These are phyloP conservation scores for Crotalus viridis DNA, from an alignment of 2,113 vertebrate species.

Conservation along the genomic window DNA sequence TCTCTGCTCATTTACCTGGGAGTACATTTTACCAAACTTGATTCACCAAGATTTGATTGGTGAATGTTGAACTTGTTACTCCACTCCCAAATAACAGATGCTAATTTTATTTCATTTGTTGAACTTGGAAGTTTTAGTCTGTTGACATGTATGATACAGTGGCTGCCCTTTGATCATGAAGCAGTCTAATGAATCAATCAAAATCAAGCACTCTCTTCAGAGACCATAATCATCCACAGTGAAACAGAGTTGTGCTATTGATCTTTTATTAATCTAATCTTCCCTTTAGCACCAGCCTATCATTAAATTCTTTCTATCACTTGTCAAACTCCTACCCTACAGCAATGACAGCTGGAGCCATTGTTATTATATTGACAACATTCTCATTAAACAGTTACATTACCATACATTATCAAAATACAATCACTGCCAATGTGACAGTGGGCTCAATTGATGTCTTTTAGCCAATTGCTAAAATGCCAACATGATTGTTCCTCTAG, in stretches of 20 bases:
- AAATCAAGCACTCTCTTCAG: constrained; percentile 41
- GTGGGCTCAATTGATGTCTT: background rate
- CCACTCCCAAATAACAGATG: background rate
- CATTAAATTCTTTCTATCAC: constrained; percentile 42
- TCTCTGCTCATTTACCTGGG: background rate
- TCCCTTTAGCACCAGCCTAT: constrained; percentile 37
- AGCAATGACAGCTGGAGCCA: constrained; percentile 37
- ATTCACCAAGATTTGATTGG: background rate
- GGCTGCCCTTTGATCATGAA: constrained; percentile 11
- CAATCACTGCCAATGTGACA: constrained; percentile 23
- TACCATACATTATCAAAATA: constrained; percentile 45
- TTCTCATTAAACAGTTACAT: constrained; percentile 40
- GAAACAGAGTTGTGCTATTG: constrained; percentile 47
- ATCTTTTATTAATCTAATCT: constrained; percentile 63
- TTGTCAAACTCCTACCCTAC: constrained; percentile 9
- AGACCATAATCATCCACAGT: constrained; percentile 47
- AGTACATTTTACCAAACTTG: background rate
- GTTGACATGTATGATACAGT: background rate
- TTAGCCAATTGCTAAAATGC: constrained; percentile 15
- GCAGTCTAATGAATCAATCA: constrained; percentile 48
- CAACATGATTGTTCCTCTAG: background rate
- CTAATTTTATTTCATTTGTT: constrained; percentile 6
- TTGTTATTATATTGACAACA: constrained; percentile 27
- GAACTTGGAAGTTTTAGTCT: background rate
- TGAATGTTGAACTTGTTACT: background rate